Evolutionary conservation across 2,797 vertebrate genomes (phyloP), one percentile per base, ranked within the genome.

Genomic region (Neopelma chrysocephalum): DNA sequence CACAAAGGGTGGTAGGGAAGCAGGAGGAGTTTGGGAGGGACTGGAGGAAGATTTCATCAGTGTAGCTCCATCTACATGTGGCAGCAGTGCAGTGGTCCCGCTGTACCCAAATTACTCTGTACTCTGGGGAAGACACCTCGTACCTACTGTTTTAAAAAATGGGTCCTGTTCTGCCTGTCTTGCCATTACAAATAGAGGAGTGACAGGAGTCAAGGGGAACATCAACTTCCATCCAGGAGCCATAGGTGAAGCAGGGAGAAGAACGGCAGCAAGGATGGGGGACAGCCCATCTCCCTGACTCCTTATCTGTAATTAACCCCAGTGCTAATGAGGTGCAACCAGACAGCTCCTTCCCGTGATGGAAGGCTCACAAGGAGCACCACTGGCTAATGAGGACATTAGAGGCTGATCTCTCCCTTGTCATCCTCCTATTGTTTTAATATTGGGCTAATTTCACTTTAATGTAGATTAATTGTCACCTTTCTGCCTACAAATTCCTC

Each of bases 301-400:
- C 76, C 89, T 91, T 82, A 68, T 72, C 80, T 85, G 92, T 96
- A 97, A 97, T 98, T 98, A 98, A 97, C 97, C 95, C 94, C 50
- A 17, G 90, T 38, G 89, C 92, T 97, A 97, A 97, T 97, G 97
- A 97, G 96, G 96, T 82, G 95, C 90, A 84, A 87, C 96, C 81
- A 97, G 94, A 95, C 82, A 88, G 92, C 92, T 96, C 93, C 79
- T 82, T 82, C 95, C 72, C 60, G 25, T 91, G 95, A 94, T 32
- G 72, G 91, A 94, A 91, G 82, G 92, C 95, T 95, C 86, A 66
- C 53, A 36, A 96, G 83, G 76, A 96, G 94, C 95, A 83, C 54
- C 50, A 7, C 66, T 94, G 93, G 72, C 83, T 97, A 97, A 97
- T 97, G 96, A 97, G 97, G 94, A 97, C 88, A 86, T 97, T 97